Evolutionary conservation across 1,140 invertebrate genomes (phyloP).

Genomic region (Scaptomyza graminum): DNA sequence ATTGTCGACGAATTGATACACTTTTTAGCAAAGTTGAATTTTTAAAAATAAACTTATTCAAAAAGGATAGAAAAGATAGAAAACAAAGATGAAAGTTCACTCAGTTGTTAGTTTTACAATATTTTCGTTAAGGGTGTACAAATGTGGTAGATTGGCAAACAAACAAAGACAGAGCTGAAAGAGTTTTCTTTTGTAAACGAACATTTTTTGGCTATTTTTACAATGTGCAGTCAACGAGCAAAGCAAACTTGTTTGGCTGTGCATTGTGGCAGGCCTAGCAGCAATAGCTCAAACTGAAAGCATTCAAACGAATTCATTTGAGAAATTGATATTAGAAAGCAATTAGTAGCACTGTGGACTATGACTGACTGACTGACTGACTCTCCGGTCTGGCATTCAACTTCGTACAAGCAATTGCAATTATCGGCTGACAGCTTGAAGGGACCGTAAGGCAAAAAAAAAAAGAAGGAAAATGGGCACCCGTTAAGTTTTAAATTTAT

Average conservation of each 20-base stretch:
- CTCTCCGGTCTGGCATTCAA: background rate
- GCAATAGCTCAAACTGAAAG: conserved; percentile 44
- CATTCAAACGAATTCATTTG: conserved; percentile 68
- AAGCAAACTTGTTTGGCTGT: conserved; percentile 4
- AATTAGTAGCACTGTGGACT: conserved; percentile 55
- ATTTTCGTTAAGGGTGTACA: background rate
- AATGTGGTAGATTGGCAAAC: background rate
- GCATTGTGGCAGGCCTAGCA: conserved; percentile 22
- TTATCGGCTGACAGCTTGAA: conserved; percentile 43
- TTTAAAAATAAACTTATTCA: too few relatives aligned
- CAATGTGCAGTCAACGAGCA: conserved; percentile 43
- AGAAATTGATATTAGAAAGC: conserved; percentile 71
- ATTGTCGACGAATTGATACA: background rate
- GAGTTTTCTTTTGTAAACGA: conserved; percentile 16
- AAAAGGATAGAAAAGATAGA: too few relatives aligned
- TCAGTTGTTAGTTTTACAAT: too few relatives aligned
- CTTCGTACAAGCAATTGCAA: conserved; percentile 46
- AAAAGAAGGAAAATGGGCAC: conserved; percentile 2
- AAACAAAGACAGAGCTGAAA: conserved; percentile 1
- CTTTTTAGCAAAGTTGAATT: background rate
- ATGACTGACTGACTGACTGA: conserved; percentile 1
- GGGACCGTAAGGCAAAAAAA: background rate
- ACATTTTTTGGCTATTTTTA: conserved; percentile 46
- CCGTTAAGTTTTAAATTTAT: conserved; percentile 76
- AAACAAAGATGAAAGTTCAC: too few relatives aligned